Conservation (phyloP, 2,113 vertebrate genomes). For the Sula dactylatra region DNA sequence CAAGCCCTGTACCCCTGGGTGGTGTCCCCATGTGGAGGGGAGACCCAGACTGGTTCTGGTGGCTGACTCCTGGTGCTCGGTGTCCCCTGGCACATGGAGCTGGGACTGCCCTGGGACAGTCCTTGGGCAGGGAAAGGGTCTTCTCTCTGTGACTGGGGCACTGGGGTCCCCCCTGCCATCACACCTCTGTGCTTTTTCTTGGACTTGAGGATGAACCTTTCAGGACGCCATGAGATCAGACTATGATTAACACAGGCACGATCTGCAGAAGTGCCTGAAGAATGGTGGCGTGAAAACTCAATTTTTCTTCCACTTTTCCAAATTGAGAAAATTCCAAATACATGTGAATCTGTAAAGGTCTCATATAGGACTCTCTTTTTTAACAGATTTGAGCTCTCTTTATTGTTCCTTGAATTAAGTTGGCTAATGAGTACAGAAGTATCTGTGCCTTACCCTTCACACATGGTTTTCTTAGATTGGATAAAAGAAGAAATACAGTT, state of each 20-base stretch:
- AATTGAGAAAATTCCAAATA: not conserved
- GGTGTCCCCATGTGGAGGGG: too few relatives aligned
- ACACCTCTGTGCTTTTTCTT: too few relatives aligned
- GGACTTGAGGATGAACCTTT: too few relatives aligned
- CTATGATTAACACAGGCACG: not conserved
- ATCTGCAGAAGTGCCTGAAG: not conserved
- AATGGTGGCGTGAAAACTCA: not conserved
- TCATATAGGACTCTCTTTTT: not conserved
- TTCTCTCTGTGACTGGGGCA: too few relatives aligned
- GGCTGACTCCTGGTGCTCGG: too few relatives aligned
- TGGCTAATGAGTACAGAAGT: not conserved
- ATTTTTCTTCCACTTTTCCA: not conserved
- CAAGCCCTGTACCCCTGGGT: too few relatives aligned
- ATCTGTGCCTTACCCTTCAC: not conserved
- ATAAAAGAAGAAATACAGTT: not conserved
- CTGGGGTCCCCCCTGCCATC: too few relatives aligned
- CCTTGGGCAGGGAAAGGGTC: too few relatives aligned
- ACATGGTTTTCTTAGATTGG: not conserved
- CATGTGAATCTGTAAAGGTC: not conserved
- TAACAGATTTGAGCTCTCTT: not conserved
- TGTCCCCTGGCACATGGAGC: too few relatives aligned
- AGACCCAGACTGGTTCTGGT: too few relatives aligned
- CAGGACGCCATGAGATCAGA: too few relatives aligned
- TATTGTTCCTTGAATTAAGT: not conserved
- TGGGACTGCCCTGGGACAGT: too few relatives aligned